These are phyloP conservation scores for Poecilia wingei DNA, from an alignment of 2,797 vertebrate genomes.

Conservation along the genomic window DNA sequence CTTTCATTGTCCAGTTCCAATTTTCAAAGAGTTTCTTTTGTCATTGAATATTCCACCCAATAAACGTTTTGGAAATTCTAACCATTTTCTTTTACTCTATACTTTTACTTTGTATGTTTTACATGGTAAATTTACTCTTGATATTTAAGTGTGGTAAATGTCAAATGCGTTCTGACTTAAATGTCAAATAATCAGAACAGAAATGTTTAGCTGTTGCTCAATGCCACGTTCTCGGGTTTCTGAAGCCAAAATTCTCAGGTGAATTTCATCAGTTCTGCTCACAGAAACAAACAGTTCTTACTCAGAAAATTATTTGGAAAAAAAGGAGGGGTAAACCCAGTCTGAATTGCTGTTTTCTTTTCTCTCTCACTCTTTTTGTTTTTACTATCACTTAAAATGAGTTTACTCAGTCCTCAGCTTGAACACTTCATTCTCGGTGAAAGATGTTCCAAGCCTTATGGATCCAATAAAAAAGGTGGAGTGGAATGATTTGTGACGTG, in stretches of 20 bases:
- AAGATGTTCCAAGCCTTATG: not conserved
- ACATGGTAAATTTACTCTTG: not conserved
- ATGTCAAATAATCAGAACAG: constrained; percentile 41
- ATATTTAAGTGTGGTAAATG: not conserved
- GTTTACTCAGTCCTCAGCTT: not conserved
- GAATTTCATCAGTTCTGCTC: constrained; percentile 61
- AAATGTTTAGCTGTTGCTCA: constrained; percentile 4
- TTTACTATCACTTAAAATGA: not conserved
- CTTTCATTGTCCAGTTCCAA: not conserved
- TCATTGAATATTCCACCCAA: not conserved
- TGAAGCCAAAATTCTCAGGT: constrained; percentile 48
- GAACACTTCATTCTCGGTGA: not conserved
- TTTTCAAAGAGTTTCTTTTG: not conserved
- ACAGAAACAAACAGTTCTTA: constrained; percentile 60
- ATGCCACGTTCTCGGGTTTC: too few species aligned
- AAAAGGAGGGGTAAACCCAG: not conserved
- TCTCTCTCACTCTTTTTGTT: too few species aligned
- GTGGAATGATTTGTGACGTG: not conserved
- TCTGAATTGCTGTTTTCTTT: not conserved
- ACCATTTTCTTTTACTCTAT: not conserved
- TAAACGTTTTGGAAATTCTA: not conserved
- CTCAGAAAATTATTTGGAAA: constrained; percentile 23
- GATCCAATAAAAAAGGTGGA: not conserved
- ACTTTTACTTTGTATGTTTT: not conserved
- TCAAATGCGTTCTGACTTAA: constrained; percentile 32